Conservation (phyloP, 2,888 invertebrate genomes). For the Disparrhopalites patrizii region DNA sequence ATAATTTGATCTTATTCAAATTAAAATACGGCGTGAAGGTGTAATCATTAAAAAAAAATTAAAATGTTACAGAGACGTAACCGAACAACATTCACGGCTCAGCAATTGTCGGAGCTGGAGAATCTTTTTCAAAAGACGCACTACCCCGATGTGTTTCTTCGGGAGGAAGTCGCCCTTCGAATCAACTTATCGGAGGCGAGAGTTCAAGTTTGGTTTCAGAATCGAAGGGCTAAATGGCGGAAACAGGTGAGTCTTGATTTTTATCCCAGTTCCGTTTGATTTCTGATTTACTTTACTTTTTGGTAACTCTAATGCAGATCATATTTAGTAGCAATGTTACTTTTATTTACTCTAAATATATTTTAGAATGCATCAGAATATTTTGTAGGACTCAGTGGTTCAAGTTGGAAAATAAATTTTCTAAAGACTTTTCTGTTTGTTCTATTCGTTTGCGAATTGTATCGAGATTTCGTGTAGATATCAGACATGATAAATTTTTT, state of each 20-base stretch:
- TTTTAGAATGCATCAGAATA: too few species aligned
- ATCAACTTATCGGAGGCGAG: slow-evolving; percentile 89
- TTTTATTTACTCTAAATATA: too few species aligned
- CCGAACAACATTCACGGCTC: slow-evolving; percentile 89
- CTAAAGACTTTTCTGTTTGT: not conserved
- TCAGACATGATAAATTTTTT: too few species aligned
- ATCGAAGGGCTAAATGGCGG: slow-evolving; percentile 84
- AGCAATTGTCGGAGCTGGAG: slow-evolving; percentile 86
- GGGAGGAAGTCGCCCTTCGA: slow-evolving; percentile 86
- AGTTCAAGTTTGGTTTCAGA: slow-evolving; percentile 84
- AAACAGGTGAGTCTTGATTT: slow-evolving; percentile 75
- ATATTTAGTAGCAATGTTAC: too few species aligned
- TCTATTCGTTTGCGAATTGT: not conserved
- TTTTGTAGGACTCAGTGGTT: too few species aligned
- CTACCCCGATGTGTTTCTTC: slow-evolving; percentile 82
- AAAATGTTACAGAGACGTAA: slow-evolving; percentile 70
- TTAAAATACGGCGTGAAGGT: too few species aligned
- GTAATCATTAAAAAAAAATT: too few species aligned
- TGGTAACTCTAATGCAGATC: too few species aligned
- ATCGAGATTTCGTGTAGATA: too few species aligned
- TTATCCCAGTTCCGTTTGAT: not conserved
- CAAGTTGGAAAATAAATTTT: not conserved
- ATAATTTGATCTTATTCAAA: too few species aligned
- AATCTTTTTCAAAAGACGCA: slow-evolving; percentile 90
- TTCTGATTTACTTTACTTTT: not conserved